A percentile compares a stretch with the other conserved stretches of the same genome.
Conservation (phyloP, 1,140 invertebrate species). For the Microplitis mediator region DNA sequence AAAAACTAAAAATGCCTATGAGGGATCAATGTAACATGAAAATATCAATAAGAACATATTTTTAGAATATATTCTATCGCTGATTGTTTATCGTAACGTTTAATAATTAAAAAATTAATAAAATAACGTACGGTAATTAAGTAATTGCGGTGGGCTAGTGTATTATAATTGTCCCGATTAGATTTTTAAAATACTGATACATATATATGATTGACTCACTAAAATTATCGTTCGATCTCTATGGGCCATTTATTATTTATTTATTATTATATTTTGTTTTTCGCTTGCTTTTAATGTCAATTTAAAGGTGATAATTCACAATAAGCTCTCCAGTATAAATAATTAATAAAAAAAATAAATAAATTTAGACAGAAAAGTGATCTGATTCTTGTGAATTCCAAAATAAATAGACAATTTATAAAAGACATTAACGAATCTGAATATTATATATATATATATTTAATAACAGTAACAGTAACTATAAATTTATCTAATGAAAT, state of each 20-base stretch:
- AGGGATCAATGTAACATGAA: slow-evolving; percentile 57
- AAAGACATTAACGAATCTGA: slow-evolving; percentile 22
- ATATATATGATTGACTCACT: no score
- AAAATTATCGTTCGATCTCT: slow-evolving; percentile 19
- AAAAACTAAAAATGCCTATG: slow-evolving; percentile 43
- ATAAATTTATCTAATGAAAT: neutral
- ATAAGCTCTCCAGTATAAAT: neutral
- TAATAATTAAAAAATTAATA: slow-evolving; percentile 3
- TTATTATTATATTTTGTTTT: neutral
- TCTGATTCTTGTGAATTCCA: slow-evolving; percentile 26
- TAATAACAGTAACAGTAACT: neutral
- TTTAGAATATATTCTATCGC: slow-evolving; percentile 56
- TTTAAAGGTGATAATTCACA: slow-evolving; percentile 3
- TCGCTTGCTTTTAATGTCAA: slow-evolving; percentile 22
- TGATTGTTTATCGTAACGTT: slow-evolving; percentile 22
- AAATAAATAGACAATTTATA: slow-evolving; percentile 13
- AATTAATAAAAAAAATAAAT: slow-evolving; percentile 3
- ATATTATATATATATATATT: slow-evolving; percentile 12
- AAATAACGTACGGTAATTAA: neutral
- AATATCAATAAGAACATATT: slow-evolving; percentile 60
- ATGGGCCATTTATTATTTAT: slow-evolving; percentile 9
- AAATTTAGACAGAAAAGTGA: slow-evolving; percentile 29
- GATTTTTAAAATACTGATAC: neutral
- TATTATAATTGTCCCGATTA: slow-evolving; percentile 15
- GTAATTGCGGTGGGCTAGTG: slow-evolving; percentile 20